Evolutionary conservation across 2,888 invertebrate species (phyloP), one percentile per base, ranked within the genome.

Genomic region (Epiperipatus broadwayi): DNA sequence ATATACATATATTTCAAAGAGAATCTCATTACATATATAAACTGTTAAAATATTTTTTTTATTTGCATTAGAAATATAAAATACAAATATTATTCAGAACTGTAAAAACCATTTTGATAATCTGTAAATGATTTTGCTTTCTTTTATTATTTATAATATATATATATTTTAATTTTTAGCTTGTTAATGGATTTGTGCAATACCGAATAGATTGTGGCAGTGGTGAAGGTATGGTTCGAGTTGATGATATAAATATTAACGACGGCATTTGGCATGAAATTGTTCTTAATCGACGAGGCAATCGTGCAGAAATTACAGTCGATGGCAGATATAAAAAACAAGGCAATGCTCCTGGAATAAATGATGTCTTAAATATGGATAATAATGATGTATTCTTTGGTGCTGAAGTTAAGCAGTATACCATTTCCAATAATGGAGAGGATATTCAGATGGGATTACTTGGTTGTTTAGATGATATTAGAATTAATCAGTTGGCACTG

Each of bases 191-290:
- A 1, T 71, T 72, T 35, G 71, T 87, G 8, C 84, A 83, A 58
- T 85, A 84, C 60, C 72, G 80, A 46, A 84, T 87, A 66, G 83
- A 93, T 57, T 70, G 89, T 47, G 93, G 93, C 15, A 78, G 79
- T 47, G 93, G 91, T 4, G 79, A 79, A 59, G 85, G 81, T 25
- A 62, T 76, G 38, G 76, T 85, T 21, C 69, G 77, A 44, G 76
- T 80, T 2, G 70, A 73, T 21, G 73, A 74, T 41, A 64, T 73
- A n/a, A 71, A 71, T 50, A 69, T 81, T n/a, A 73, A 77, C 20
- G 81, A 84, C 54, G 81, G 83, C 4, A 69, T 71, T 47, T 84
- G 84, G 84, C 84, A 84, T 56, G 72, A 73, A 47, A 55, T 68
- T 19, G 67, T n/a, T n/a, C n/a, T n/a, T n/a, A n/a, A n/a, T n/a